Base-by-base conservation (phyloP, 92 coral and sea anemone genomes). In the Umimayanthus chanpuru region DNA sequence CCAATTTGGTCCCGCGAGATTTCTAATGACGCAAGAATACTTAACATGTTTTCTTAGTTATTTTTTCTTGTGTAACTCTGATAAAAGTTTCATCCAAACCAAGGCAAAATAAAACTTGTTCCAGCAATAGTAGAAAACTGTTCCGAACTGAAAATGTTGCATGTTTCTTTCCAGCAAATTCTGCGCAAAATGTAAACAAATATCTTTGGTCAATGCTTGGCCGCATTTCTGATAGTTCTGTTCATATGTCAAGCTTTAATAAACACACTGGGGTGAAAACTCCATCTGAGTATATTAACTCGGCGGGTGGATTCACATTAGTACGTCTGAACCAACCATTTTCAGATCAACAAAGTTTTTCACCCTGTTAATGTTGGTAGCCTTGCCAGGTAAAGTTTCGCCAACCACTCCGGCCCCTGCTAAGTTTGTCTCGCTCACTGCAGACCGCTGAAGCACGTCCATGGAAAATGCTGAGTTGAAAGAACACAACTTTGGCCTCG, bases 361-460 rank as follows among this genome's bases (percentile, higher is more conserved):
- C 68, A 41, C 87, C 67, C 87, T 83, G 66, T 83, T 83, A 18
- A 83, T 83, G 10, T 83, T 83, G 25, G 78, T 83, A 23, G 87
- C 65, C 43, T 44, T 83, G 32, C 77, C 55, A 11, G 44, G 76
- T 20, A 70, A 11, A 2, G 74, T 83, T 29, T 83, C 87, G 23
- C 68, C 73, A 49, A 89, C 87, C 25, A 23, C 85, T 0, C 86
- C 86, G 26, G 90, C 92, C 4, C 88, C 86, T 29, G 83, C 84
- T 47, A 95, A 41, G 76, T 95, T 93, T 26, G 98, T 92, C 83
- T 95, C 98, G 66, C 98, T 95, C 0, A 95, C 98, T 20, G 98
- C 98, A 1, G 91, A 89, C 26, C 98, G 89, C 67, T 92, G 80
- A 6, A 95, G 81, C 26, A 92, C 96, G 14, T 93, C 96, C 12